A percentile compares a stretch with the other conserved stretches of the same genome.
Conservation (phyloP, 2,888 invertebrate genomes). For the Athalia cordata region DNA sequence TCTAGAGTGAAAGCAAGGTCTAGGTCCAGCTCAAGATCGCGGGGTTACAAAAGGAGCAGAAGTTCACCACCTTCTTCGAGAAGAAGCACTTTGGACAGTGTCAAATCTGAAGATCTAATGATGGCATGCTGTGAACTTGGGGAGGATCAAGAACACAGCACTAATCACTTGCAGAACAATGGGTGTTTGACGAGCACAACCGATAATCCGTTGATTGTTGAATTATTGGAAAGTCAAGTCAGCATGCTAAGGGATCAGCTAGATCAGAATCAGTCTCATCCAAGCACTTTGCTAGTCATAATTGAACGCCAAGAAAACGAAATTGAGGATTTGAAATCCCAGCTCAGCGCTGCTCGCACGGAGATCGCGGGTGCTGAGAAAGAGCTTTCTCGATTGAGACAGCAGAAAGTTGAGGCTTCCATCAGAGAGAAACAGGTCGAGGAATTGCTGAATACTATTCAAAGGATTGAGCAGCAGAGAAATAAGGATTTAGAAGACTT, state of each 20-base stretch:
- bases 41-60: slow-evolving; percentile 78
- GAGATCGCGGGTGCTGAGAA: slow-evolving; percentile 82
- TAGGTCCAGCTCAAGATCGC: slow-evolving; percentile 74
- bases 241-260: slow-evolving; percentile 63
- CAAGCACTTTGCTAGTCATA: slow-evolving; percentile 70
- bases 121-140: slow-evolving; percentile 75
- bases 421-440: slow-evolving; percentile 85
- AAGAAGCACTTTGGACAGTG: slow-evolving; percentile 80
- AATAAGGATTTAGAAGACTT: slow-evolving; percentile 82
- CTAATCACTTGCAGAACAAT: slow-evolving; percentile 61
- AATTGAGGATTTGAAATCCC: slow-evolving; percentile 82
- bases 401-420: slow-evolving; percentile 82
- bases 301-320: slow-evolving; percentile 81
- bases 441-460: slow-evolving; percentile 84
- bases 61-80: slow-evolving; percentile 79
- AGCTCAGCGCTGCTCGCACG: slow-evolving; percentile 79
- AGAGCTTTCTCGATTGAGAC: slow-evolving; percentile 83
- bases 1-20: slow-evolving; percentile 81
- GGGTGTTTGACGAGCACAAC: slow-evolving; percentile 65
- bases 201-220: slow-evolving; percentile 67
- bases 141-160: slow-evolving; percentile 76
- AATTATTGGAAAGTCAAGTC: slow-evolving; percentile 67
- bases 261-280: slow-evolving; percentile 66
- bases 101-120: slow-evolving; percentile 78
- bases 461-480: slow-evolving; percentile 86